phyloP scores from a whole-genome alignment of 2,113 vertebrate genomes.

The Xenopus borealis region DNA sequence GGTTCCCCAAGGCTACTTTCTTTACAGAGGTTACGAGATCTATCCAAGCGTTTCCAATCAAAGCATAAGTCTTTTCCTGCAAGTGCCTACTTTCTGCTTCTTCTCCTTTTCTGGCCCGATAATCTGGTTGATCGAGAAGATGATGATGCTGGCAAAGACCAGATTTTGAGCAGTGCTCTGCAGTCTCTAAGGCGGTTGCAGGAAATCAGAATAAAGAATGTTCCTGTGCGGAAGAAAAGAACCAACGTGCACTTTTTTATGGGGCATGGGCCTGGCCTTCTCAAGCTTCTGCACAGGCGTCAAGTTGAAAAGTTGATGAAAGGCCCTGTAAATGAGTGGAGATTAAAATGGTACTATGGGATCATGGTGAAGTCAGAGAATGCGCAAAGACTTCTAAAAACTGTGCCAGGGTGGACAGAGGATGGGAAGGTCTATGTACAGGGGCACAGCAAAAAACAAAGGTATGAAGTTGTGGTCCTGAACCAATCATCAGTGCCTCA shows the following conservation, averaged over 20 bases:
- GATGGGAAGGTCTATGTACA: conserved; percentile 64
- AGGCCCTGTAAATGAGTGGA: conserved; percentile 62
- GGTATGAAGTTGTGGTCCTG: conserved; percentile 57
- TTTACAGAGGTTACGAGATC: conserved; percentile 57
- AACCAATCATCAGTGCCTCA: conserved; percentile 61
- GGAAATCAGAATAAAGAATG: conserved; percentile 66
- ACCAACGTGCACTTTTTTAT: conserved; percentile 73
- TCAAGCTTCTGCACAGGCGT: conserved; percentile 69
- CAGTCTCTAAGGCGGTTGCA: conserved; percentile 60
- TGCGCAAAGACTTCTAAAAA: conserved; percentile 56
- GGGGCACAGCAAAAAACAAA: conserved; percentile 53
- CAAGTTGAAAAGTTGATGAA: conserved; percentile 65
- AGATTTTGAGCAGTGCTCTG: conserved; percentile 63
- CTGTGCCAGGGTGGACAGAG: conserved; percentile 74
- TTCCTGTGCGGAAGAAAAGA: conserved; percentile 64
- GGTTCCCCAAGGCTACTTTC: conserved; percentile 52
- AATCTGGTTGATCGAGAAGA: conserved; percentile 53
- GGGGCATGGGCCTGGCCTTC: conserved; percentile 64
- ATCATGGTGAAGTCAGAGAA: conserved; percentile 58
- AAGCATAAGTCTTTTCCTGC: conserved; percentile 55
- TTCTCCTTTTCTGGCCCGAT: conserved; percentile 77
- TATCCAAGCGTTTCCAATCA: conserved; percentile 59
- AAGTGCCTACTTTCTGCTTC: conserved; percentile 66
- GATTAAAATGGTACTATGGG: conserved; percentile 68
- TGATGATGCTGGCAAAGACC: conserved; percentile 60